Evolutionary conservation across 35 echinoderm and acorn worm genomes (phyloP).

Genomic region (Hemicentrotus pulcherrimus): DNA sequence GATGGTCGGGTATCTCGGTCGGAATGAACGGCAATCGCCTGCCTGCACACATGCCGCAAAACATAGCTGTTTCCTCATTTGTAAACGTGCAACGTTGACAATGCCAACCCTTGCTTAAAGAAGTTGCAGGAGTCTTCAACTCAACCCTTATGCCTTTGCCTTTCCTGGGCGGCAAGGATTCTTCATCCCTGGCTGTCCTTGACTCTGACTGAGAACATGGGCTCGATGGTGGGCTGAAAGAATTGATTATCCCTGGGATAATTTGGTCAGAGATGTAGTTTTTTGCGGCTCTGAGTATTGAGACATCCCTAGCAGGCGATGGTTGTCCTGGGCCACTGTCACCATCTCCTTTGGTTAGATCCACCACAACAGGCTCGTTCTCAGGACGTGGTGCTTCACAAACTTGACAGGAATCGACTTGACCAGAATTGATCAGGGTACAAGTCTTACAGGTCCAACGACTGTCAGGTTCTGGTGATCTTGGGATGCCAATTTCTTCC

Average conservation of each 20-base stretch:
- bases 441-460: slow-evolving; percentile 71
- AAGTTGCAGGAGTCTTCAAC: background rate
- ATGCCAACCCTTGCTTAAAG: slow-evolving; percentile 33
- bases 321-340: background rate
- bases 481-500: background rate
- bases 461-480: background rate
- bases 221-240: slow-evolving; percentile 21
- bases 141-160: slow-evolving; percentile 21
- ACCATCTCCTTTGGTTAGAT: background rate
- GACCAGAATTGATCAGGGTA: slow-evolving; percentile 58
- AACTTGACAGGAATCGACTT: slow-evolving; percentile 48
- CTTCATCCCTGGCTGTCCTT: background rate
- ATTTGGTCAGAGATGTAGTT: slow-evolving; percentile 35
- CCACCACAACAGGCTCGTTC: slow-evolving; percentile 34
- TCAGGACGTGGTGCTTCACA: slow-evolving; percentile 54
- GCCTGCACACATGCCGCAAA: slow-evolving; percentile 70
- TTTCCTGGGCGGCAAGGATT: background rate
- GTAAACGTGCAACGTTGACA: slow-evolving; percentile 64
- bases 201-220: background rate
- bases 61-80: slow-evolving; percentile 41
- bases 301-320: background rate
- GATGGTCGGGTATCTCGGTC: slow-evolving; percentile 9
- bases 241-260: slow-evolving; percentile 17
- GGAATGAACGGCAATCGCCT: slow-evolving; percentile 19
- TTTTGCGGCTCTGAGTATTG: slow-evolving; percentile 31